These are phyloP conservation scores for Steinernema khuongi DNA, from an alignment of 1,140 invertebrate species.

Conservation along the genomic window DNA sequence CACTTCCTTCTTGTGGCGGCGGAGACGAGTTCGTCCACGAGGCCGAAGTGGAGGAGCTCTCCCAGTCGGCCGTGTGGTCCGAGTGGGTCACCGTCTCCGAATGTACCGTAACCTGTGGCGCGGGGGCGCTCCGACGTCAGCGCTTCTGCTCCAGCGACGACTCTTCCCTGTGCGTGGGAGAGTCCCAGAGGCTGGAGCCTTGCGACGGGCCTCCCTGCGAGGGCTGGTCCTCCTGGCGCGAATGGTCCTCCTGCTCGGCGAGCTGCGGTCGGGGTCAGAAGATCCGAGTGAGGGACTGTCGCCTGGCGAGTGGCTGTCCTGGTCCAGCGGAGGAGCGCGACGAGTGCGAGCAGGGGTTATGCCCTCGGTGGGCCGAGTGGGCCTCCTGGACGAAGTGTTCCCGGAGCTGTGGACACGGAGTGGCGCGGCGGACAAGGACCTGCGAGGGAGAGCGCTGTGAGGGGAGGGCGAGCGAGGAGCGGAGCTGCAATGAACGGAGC, in stretches of 20 bases:
- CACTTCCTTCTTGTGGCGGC: background rate
- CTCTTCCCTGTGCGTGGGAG: background rate
- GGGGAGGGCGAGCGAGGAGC: slow-evolving; percentile 65
- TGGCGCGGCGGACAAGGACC: slow-evolving; percentile 8
- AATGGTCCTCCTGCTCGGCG: slow-evolving; percentile 32
- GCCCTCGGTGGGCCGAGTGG: slow-evolving; percentile 68
- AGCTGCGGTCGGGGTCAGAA: slow-evolving; percentile 21
- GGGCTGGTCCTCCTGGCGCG: slow-evolving; percentile 27
- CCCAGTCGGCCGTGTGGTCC: background rate
- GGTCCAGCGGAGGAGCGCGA: slow-evolving; percentile 29
- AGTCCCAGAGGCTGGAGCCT: slow-evolving; percentile 28
- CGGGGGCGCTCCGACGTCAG: background rate
- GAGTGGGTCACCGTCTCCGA: slow-evolving; percentile 3
- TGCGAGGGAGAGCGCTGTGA: slow-evolving; percentile 61
- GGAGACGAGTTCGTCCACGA: slow-evolving; percentile 2
- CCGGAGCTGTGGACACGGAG: slow-evolving; percentile 71
- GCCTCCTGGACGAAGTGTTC: slow-evolving; percentile 71
- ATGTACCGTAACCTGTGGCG: slow-evolving; percentile 1
- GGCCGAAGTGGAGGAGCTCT: background rate
- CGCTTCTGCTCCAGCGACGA: slow-evolving; percentile 12
- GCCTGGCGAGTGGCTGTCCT: slow-evolving; percentile 18
- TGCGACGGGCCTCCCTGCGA: slow-evolving; percentile 28
- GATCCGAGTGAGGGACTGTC: slow-evolving; percentile 1
- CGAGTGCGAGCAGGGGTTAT: slow-evolving; percentile 26
- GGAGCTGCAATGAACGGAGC: slow-evolving; percentile 68